Conservation (phyloP, 2,113 vertebrate species). For the Geococcyx californianus region DNA sequence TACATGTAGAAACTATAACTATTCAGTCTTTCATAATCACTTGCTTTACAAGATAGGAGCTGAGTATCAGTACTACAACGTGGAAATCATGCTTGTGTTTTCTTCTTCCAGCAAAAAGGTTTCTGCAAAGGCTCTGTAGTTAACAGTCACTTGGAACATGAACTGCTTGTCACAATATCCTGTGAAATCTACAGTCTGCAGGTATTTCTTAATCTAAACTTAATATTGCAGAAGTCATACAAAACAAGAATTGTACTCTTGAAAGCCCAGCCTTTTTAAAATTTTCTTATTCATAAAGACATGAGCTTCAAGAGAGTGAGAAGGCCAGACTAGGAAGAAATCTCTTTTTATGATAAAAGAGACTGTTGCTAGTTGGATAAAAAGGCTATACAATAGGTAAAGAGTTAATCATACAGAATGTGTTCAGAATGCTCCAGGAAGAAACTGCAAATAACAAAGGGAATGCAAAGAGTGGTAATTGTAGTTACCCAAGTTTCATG, state of each 20-base stretch:
- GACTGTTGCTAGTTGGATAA: neutral
- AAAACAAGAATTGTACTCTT: neutral
- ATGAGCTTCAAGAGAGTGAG: neutral
- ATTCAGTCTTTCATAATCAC: slow-evolving; percentile 16
- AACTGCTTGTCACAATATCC: neutral
- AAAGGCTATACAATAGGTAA: neutral
- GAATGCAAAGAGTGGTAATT: neutral
- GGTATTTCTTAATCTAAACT: slow-evolving; percentile 62
- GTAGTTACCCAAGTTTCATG: neutral
- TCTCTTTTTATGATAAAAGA: neutral
- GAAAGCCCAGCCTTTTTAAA: neutral
- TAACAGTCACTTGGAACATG: fast-evolving
- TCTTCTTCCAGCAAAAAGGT: slow-evolving; percentile 58
- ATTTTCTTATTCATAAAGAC: neutral
- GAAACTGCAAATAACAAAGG: neutral
- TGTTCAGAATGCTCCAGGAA: neutral
- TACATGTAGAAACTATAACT: neutral
- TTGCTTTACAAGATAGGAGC: neutral
- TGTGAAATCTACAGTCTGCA: slow-evolving; percentile 67
- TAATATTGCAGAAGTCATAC: neutral
- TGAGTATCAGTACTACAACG: neutral
- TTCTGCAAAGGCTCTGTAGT: slow-evolving; percentile 62
- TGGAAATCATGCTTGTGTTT: neutral
- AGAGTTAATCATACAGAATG: neutral
- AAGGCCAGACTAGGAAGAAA: neutral